Evolutionary conservation across 2,113 vertebrate species (phyloP).

Genomic region (Heptranchias perlo): DNA sequence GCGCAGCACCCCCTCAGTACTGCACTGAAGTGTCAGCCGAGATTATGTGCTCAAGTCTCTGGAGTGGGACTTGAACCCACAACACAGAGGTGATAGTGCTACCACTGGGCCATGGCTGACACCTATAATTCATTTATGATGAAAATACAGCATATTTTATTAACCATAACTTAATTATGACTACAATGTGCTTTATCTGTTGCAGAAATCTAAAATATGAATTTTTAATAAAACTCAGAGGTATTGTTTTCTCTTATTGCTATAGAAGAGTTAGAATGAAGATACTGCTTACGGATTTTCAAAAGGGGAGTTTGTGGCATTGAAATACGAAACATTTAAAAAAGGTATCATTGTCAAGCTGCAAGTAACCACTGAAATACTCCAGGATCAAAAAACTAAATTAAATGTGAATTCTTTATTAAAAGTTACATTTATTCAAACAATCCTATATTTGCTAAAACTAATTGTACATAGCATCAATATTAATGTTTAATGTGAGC

Average conservation of each 20-base stretch:
- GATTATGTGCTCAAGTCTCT: background rate
- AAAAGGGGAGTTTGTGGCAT: background rate
- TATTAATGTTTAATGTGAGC: background rate
- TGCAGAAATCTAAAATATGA: background rate
- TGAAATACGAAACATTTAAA: background rate
- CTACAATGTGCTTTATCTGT: background rate
- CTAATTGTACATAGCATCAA: background rate
- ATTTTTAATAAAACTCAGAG: constrained; percentile 7
- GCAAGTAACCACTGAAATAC: background rate
- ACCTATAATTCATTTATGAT: background rate
- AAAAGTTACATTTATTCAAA: background rate
- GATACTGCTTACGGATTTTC: background rate
- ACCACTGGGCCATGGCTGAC: background rate
- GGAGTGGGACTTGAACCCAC: background rate
- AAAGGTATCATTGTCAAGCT: background rate
- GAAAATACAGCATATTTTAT: background rate
- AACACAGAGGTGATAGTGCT: background rate
- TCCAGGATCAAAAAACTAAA: background rate
- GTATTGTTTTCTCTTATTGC: background rate
- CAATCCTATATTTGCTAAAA: background rate
- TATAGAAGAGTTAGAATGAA: background rate
- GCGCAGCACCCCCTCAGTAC: background rate
- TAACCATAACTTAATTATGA: background rate
- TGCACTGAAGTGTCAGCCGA: background rate
- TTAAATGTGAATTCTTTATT: background rate